Conservation (phyloP, 2,888 invertebrate genomes). For the Latrodectus hesperus region DNA sequence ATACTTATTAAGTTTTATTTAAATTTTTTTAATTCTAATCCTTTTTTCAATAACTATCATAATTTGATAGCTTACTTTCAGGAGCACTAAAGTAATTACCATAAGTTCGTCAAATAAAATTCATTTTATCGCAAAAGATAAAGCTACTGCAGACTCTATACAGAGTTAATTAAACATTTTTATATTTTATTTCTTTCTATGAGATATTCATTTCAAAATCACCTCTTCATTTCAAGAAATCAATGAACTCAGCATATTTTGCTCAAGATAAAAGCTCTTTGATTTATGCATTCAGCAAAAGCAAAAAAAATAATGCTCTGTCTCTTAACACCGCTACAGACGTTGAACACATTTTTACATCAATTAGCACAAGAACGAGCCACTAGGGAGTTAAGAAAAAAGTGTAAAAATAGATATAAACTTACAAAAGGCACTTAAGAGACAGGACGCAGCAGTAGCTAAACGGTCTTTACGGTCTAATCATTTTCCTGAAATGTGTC, state of each 20-base stretch:
- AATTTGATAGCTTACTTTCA: no score
- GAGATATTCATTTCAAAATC: conserved; percentile 2
- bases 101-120: no score
- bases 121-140: no score
- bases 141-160: no score
- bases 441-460: conserved; percentile 13
- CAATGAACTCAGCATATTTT: conserved; percentile 7
- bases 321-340: conserved; percentile 27
- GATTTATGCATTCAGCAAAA: conserved; percentile 41
- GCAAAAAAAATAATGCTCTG: conserved; percentile 18
- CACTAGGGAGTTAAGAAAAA: conserved; percentile 36
- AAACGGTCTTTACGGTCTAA: conserved; percentile 57
- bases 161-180: no score
- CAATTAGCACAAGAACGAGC: conserved; percentile 57
- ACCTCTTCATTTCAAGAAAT: conserved; percentile 22
- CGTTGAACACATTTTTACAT: conserved; percentile 60
- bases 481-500: conserved; percentile 56
- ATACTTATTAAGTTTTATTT: no score
- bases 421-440: conserved; percentile 20
- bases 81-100: no score
- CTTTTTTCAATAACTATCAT: no score
- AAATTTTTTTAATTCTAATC: no score
- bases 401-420: conserved; percentile 56
- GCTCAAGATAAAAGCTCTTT: conserved; percentile 26
- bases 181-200: no score